These are phyloP conservation scores for Florisuga fusca DNA, from an alignment of 2,797 vertebrate genomes.

Conservation along the genomic window DNA sequence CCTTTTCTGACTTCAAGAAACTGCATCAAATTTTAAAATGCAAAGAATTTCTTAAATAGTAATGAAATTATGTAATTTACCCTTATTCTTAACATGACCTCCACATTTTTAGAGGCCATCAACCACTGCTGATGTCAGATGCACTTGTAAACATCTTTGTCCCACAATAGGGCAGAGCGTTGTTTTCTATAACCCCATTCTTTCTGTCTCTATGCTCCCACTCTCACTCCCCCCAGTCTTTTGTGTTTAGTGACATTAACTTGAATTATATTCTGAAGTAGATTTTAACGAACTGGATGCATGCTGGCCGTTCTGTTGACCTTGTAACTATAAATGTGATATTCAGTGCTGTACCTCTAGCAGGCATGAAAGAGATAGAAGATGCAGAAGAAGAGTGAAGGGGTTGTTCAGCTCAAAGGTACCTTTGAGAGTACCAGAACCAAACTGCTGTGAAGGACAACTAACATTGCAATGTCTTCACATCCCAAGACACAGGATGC, in stretches of 20 bases:
- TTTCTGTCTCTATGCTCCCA: background rate
- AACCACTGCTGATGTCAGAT: background rate
- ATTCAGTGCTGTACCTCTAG: conserved; percentile 7
- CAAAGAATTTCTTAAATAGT: background rate
- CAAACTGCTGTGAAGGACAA: conserved; percentile 47
- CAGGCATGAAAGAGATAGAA: conserved; percentile 5
- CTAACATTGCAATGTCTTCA: background rate
- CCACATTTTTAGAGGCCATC: background rate
- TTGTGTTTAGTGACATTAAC: background rate
- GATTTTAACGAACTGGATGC: background rate
- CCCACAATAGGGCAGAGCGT: background rate
- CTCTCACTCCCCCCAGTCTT: background rate
- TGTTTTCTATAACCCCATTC: background rate
- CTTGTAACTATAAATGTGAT: background rate
- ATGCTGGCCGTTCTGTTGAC: background rate
- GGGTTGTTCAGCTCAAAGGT: conserved; percentile 24
- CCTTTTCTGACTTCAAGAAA: background rate
- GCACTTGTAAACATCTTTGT: background rate
- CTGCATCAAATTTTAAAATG: background rate
- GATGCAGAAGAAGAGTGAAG: conserved; percentile 25
- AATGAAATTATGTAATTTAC: background rate
- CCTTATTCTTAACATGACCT: background rate
- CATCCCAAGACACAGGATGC: background rate
- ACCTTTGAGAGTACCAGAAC: conserved; percentile 50
- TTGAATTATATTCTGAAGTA: background rate